Conservation (phyloP, 2,888 invertebrate species). For the Chrysolina haemoptera region DNA sequence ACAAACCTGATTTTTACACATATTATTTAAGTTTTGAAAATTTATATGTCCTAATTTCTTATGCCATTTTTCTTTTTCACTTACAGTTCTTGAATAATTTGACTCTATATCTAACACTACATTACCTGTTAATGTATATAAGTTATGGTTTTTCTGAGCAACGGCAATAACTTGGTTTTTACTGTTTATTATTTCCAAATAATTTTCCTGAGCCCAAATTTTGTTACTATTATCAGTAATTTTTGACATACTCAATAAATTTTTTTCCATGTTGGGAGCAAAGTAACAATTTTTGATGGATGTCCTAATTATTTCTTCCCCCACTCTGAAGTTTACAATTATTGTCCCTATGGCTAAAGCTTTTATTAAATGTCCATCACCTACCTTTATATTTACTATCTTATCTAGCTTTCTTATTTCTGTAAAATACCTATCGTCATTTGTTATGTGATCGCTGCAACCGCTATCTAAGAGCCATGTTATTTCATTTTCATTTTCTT, state of each 20-base stretch:
- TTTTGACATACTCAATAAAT: conserved; percentile 29
- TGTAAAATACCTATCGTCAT: conserved; percentile 25
- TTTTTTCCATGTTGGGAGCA: conserved; percentile 30
- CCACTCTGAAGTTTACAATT: conserved; percentile 25
- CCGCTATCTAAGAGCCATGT: neutral
- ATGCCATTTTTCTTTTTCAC: conserved; percentile 26
- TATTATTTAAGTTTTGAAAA: conserved; percentile 16
- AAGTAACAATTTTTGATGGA: conserved; percentile 28
- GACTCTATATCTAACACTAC: neutral
- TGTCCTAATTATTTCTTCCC: conserved; percentile 3
- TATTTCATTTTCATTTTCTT: neutral
- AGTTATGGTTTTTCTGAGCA: conserved; percentile 14
- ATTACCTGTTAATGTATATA: conserved; percentile 8
- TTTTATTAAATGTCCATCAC: conserved; percentile 17
- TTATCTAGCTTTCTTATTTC: conserved; percentile 27
- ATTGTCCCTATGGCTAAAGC: too few species aligned
- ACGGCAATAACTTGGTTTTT: conserved; percentile 4
- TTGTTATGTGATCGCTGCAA: conserved; percentile 24
- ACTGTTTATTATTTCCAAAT: conserved; percentile 22
- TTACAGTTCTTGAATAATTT: conserved; percentile 8
- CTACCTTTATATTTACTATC: conserved; percentile 20
- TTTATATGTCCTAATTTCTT: conserved; percentile 27
- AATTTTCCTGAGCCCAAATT: conserved; percentile 27
- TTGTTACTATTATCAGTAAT: conserved; percentile 29
- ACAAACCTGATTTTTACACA: conserved; percentile 11